phyloP scores from a whole-genome alignment of 2,113 vertebrate species.

The Turdus rufiventris region DNA sequence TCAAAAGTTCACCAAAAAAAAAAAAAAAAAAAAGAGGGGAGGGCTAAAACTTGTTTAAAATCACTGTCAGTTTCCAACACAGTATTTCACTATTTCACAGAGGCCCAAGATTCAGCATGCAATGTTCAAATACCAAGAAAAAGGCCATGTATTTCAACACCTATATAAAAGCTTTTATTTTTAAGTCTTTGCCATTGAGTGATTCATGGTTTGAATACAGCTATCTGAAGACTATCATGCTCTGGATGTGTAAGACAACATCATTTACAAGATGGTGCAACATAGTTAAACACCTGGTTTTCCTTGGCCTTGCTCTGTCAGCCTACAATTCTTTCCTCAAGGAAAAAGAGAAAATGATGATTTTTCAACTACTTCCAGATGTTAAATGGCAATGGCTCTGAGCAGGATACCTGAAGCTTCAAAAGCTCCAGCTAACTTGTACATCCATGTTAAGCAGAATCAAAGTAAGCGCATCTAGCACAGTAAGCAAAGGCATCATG shows the following conservation, averaged over 20 bases:
- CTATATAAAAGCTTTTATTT: neutral
- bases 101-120: neutral
- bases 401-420: neutral
- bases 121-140: neutral
- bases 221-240: neutral
- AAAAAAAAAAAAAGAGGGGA: accelerated
- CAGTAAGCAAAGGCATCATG: neutral
- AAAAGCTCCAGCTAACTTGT: neutral
- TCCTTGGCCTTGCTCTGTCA: neutral
- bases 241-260: neutral
- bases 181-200: neutral
- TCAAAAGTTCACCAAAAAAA: neutral
- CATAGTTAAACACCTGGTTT: neutral
- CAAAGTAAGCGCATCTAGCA: neutral
- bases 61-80: neutral
- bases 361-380: neutral
- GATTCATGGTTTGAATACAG: neutral
- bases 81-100: neutral
- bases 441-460: neutral
- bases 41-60: neutral
- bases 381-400: neutral
- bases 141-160: neutral
- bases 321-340: neutral
- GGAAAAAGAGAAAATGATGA: neutral
- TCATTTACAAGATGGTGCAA: neutral